Evolutionary conservation across 2,888 invertebrate species (phyloP), one percentile per base, ranked within the genome.

Genomic region (Hypomecis atomaria): DNA sequence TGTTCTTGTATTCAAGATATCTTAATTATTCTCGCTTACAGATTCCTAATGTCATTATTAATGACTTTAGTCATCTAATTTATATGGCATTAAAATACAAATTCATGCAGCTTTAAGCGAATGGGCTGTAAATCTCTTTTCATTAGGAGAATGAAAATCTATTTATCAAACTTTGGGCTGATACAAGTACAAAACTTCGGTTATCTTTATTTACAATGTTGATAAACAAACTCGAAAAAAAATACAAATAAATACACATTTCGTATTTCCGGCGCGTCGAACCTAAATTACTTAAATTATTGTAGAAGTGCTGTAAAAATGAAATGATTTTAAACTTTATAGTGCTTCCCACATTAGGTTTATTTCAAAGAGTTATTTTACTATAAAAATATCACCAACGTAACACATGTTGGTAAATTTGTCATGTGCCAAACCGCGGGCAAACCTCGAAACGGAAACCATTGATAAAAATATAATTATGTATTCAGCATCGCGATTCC

Each of bases 401-500:
- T 23, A 5, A 45, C 49, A 54, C 13, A 53, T 64, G 50, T 59
- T 36, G 33, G 1, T 43, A 48, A n/a, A 13, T 37, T 40, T 62
- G 52, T 43, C 42, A 13, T 44, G 34, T 47, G 9, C 44, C 43
- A 58, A 56, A 62, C 61, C 61, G 40, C 60, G 7, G 13, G 10
- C 57, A 23, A 58, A 40, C 48, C 42, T 44, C 47, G 5, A 48
- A 23, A 44, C 59, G 59, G 57, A 58, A 53, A 48, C 52, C 49
- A 50, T 57, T 61, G 60, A 65, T 65, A 65, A 65, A 54, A 59
- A 9, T 9, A 38, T 38, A 38, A 9, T 38, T 8, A 38, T 59
- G 6, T 53, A 45, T 65, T 65, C 49, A 55, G 50, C 38, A 38
- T 40, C 38, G 11, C 48, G 53, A 38, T 44, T 65, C 48, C 57